Evolutionary conservation across 2,888 invertebrate species (phyloP).

Genomic region (Cremastinae sp.): DNA sequence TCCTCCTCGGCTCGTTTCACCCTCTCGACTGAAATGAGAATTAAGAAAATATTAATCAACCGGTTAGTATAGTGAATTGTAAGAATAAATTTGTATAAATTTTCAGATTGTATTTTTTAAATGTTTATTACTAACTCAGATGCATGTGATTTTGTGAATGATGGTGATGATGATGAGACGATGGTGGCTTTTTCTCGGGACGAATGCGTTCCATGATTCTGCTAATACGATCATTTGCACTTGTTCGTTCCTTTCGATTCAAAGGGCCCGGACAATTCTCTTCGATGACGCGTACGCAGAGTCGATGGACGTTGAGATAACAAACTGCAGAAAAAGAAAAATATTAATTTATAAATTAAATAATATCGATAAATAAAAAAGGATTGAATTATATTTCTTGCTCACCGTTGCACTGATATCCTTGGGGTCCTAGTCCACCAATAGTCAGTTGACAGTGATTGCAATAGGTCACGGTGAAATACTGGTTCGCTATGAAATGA

Average conservation of each 20-base stretch:
- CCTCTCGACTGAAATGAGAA: slow-evolving; percentile 76
- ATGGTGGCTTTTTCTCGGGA: slow-evolving; percentile 81
- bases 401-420: slow-evolving; percentile 96
- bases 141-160: slow-evolving; percentile 74
- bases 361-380: neutral
- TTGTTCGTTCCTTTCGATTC: slow-evolving; percentile 81
- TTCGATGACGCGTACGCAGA: slow-evolving; percentile 89
- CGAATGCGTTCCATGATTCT: slow-evolving; percentile 87
- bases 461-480: slow-evolving; percentile 94
- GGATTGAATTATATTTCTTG: slow-evolving; percentile 19
- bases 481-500: slow-evolving; percentile 93
- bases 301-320: slow-evolving; percentile 92
- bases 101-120: too few relatives aligned
- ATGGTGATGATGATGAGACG: slow-evolving; percentile 77
- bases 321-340: slow-evolving; percentile 86
- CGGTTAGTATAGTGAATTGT: neutral
- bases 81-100: neutral
- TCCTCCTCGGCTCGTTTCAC: slow-evolving; percentile 77
- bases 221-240: slow-evolving; percentile 87
- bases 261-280: slow-evolving; percentile 90
- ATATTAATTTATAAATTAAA: neutral
- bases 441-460: slow-evolving; percentile 95
- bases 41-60: slow-evolving; percentile 8
- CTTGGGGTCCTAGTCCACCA: slow-evolving; percentile 98
- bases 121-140: slow-evolving; percentile 73